Base-by-base conservation (phyloP, 2,113 vertebrate genomes). In the Cichladusa arquata region DNA sequence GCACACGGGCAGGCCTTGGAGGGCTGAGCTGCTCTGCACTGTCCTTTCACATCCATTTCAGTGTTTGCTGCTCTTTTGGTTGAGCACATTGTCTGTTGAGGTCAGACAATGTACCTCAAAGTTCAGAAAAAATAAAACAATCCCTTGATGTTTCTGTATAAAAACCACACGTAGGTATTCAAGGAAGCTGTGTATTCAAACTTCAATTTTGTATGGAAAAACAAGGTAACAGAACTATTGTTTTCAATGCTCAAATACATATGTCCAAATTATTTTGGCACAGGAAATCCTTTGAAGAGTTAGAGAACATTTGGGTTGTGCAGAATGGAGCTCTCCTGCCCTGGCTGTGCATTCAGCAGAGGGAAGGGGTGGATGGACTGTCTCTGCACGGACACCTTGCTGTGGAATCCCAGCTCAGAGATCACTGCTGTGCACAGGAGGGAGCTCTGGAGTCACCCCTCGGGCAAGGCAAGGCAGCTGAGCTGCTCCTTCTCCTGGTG, bases 351-450 rank as follows among this genome's bases (percentile, higher is more conserved):
- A 5, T 5, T 34, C 2, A 26, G 66, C 53, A 67, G 45, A 67
- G 51, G 26, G 26, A 25, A 22, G 38, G 64, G 24, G 3, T 53
- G 50, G 33, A 1, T 53, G 50, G 33, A 1, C 47, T 45, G 28
- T 15, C 8, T 5, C 33, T 79, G 3, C 38, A 14, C 0, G 14
- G 31, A 5, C 14, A 19, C 17, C 22, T 38, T 6, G 28, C 53
- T 19, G 48, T 29, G 34, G 5, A 19, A n/a, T 18, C 23, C 4
- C 34, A 12, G 2, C 69, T 8, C 0, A 0, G 31, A 14, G 12
- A 18, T 38, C 53, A 0, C 28, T 71, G 69, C 72, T 51, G 61
- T 23, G 65, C 48, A 42, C 47, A 58, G 71, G 45, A 81, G 79
- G 66, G 82, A 80, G 57, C 82, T 67, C 79, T 42, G 18, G 44